These are phyloP conservation scores for Colletes gigas DNA, from an alignment of 1,140 invertebrate genomes.

Conservation along the genomic window DNA sequence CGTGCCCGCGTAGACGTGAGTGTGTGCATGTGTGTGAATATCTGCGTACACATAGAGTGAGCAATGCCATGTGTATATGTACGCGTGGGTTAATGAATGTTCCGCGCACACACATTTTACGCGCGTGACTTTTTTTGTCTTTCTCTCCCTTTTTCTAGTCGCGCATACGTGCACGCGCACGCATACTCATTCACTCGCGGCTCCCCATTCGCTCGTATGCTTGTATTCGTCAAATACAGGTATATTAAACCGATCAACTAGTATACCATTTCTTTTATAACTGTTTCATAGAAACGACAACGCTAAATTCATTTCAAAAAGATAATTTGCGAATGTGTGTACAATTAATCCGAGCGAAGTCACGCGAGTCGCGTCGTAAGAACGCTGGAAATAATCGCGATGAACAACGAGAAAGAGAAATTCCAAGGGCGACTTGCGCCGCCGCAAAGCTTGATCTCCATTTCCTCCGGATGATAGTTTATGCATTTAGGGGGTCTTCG, in stretches of 20 bases:
- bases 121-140: not conserved
- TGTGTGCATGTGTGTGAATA: not conserved
- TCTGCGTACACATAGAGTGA: not conserved
- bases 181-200: too few species aligned
- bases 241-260: conserved; percentile 40
- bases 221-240: conserved; percentile 23
- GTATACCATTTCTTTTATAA: conserved; percentile 50
- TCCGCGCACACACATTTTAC: not conserved
- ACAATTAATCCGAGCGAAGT: conserved; percentile 58
- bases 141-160: not conserved
- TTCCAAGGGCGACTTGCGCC: conserved; percentile 65
- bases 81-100: not conserved
- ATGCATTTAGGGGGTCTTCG: conserved; percentile 89
- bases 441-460: conserved; percentile 88
- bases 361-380: conserved; percentile 62
- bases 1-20: not conserved
- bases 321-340: conserved; percentile 54
- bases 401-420: conserved; percentile 48
- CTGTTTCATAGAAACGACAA: conserved; percentile 63
- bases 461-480: conserved; percentile 93
- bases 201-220: not conserved
- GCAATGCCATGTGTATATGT: not conserved
- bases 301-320: conserved; percentile 61
- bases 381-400: conserved; percentile 35
- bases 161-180: not conserved